phyloP scores from a whole-genome alignment of 2,113 vertebrate genomes.

The Cyprinodon brontotheroides region DNA sequence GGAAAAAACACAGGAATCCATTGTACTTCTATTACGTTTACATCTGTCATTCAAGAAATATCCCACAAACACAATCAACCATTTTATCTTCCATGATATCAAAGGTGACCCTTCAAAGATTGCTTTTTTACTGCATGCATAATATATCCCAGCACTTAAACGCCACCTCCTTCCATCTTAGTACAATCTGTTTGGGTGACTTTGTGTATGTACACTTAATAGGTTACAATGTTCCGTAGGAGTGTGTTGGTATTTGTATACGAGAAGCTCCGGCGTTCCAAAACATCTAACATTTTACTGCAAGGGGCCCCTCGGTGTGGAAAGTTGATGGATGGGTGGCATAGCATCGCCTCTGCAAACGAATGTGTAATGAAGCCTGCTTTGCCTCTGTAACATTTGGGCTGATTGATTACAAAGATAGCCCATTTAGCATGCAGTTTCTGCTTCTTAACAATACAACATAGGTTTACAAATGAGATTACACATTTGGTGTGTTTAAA shows the following conservation, averaged over 20 bases:
- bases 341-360: constrained; percentile 52
- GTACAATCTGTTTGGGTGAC: constrained; percentile 50
- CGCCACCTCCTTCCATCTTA: constrained; percentile 15
- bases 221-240: constrained; percentile 33
- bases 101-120: constrained; percentile 64
- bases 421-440: constrained; percentile 60
- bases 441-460: constrained; percentile 57
- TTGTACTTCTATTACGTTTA: constrained; percentile 17
- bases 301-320: constrained; percentile 16
- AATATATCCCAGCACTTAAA: constrained; percentile 49
- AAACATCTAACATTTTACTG: constrained; percentile 30
- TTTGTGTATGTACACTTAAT: constrained; percentile 48
- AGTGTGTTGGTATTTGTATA: constrained; percentile 25
- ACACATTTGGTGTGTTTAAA: constrained; percentile 27
- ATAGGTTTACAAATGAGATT: constrained; percentile 38
- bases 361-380: constrained; percentile 72
- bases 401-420: constrained; percentile 75
- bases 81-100: constrained; percentile 57
- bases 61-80: constrained; percentile 27
- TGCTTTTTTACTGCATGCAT: constrained; percentile 41
- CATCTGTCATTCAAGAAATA: constrained; percentile 2
- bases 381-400: constrained; percentile 64
- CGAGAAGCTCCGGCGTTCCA: constrained; percentile 8
- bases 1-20: background rate
- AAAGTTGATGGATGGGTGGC: constrained; percentile 67